phyloP scores from a whole-genome alignment of 2,888 invertebrate species.

The Piscicola geometra region DNA sequence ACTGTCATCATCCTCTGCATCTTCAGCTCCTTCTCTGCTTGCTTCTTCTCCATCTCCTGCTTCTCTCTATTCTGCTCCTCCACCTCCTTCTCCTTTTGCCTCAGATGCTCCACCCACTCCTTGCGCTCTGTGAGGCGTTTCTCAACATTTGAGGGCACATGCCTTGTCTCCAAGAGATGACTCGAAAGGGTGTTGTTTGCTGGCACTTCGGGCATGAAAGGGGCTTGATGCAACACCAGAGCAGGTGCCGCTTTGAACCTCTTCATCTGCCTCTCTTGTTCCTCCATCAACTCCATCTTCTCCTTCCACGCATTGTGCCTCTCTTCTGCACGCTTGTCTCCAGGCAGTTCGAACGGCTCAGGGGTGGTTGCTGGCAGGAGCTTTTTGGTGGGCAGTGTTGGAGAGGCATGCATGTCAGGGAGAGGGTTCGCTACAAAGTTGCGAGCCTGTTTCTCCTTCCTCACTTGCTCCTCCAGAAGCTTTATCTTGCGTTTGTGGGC shows the following conservation, averaged over 20 bases:
- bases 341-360: slow-evolving; percentile 12
- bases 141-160: slow-evolving; percentile 14
- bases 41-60: neutral
- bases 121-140: slow-evolving; percentile 11
- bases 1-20: slow-evolving; percentile 20
- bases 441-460: slow-evolving; percentile 23
- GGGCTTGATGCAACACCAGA: neutral
- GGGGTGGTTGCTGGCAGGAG: neutral
- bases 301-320: slow-evolving; percentile 26
- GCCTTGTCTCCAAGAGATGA: neutral
- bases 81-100: neutral
- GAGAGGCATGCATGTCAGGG: slow-evolving; percentile 1
- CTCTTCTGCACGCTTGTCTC: slow-evolving; percentile 17
- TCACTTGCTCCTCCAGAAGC: neutral
- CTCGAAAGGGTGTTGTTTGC: neutral
- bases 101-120: slow-evolving; percentile 2
- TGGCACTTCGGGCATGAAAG: slow-evolving; percentile 26
- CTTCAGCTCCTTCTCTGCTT: slow-evolving; percentile 25
- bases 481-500: slow-evolving; percentile 15
- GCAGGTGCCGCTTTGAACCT: slow-evolving; percentile 10
- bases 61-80: neutral
- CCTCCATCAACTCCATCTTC: slow-evolving; percentile 8
- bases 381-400: slow-evolving; percentile 19
- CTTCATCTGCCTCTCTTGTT: neutral
- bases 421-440: slow-evolving; percentile 27